Percentiles rank a stretch among this genome's conserved stretches.
phyloP scores from a whole-genome alignment of 2,888 invertebrate genomes.

The Leptopterna dolabrata region DNA sequence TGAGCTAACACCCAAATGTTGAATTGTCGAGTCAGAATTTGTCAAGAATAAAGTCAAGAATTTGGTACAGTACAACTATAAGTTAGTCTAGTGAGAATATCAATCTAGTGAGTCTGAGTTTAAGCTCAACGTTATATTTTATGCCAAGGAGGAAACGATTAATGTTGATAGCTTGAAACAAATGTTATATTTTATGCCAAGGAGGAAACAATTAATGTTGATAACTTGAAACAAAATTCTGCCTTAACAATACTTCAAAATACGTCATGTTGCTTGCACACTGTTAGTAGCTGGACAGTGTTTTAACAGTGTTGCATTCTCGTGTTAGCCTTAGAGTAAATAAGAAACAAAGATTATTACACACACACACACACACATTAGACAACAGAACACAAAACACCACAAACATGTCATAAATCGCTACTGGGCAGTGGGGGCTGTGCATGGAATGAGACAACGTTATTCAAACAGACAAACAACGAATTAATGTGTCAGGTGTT shows the following conservation, averaged over 20 bases:
- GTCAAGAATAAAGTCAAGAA: not conserved
- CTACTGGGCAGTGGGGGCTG: constrained; percentile 47
- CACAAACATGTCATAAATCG: constrained; percentile 6
- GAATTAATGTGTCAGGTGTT: not conserved
- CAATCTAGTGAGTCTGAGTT: too few species aligned
- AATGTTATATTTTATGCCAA: too few species aligned
- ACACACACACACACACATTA: not conserved
- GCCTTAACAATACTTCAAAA: not conserved
- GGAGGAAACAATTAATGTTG: not conserved
- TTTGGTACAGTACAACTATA: not conserved
- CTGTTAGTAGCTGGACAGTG: not conserved
- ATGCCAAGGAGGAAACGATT: not conserved
- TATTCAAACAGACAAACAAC: not conserved
- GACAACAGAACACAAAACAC: constrained; percentile 1
- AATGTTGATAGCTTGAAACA: not conserved
- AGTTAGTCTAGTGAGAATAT: not conserved
- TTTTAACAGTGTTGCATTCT: not conserved
- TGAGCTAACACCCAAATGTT: constrained; percentile 6
- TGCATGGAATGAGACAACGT: constrained; percentile 13
- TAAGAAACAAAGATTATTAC: not conserved
- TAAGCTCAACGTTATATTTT: too few species aligned
- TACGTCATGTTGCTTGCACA: not conserved
- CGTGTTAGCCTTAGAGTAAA: not conserved
- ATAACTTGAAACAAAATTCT: not conserved
- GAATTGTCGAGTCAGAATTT: not conserved